These are phyloP conservation scores for Zaprionus africanus DNA, from an alignment of 1,140 invertebrate genomes.

Conservation along the genomic window DNA sequence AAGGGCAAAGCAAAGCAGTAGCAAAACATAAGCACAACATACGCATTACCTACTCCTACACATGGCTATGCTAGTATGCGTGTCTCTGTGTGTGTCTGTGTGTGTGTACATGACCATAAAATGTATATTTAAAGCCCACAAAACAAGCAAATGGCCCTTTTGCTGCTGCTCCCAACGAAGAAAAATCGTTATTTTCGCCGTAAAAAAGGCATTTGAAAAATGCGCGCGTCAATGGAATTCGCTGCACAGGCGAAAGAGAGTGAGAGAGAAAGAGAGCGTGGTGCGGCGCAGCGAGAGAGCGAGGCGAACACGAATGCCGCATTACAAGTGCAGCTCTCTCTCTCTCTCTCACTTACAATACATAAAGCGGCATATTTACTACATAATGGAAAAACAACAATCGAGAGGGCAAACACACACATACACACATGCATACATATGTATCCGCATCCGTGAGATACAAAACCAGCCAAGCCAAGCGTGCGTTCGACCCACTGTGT, in stretches of 20 bases:
- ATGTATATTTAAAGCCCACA: conserved; percentile 78
- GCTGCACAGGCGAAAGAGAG: conserved; percentile 43
- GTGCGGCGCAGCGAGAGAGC: conserved; percentile 18
- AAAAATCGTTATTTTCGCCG: conserved; percentile 82
- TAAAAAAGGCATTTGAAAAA: conserved; percentile 79
- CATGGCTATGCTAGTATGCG: background rate
- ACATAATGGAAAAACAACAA: conserved; percentile 73
- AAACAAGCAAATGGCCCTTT: conserved; percentile 56
- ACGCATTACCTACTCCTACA: conserved; percentile 26
- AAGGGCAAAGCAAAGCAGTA: conserved; percentile 56
- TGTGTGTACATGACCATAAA: conserved; percentile 66
- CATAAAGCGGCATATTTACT: conserved; percentile 67
- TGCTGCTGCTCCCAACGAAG: conserved; percentile 26
- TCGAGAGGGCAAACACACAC: conserved; percentile 19
- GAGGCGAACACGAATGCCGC: conserved; percentile 37
- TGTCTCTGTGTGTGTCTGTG: conserved; percentile 10
- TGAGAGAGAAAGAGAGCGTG: conserved; percentile 13
- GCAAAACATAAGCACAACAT: conserved; percentile 42
- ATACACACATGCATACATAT: conserved; percentile 38
- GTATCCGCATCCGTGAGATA: conserved; percentile 70
- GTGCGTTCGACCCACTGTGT: conserved; percentile 68
- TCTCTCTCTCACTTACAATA: conserved; percentile 48
- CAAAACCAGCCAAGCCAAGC: conserved; percentile 66
- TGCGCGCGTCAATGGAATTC: conserved; percentile 79
- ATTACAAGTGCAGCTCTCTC: conserved; percentile 72